Base-by-base conservation (phyloP, 2,113 vertebrate species). In the Romanogobio albipinnatus region DNA sequence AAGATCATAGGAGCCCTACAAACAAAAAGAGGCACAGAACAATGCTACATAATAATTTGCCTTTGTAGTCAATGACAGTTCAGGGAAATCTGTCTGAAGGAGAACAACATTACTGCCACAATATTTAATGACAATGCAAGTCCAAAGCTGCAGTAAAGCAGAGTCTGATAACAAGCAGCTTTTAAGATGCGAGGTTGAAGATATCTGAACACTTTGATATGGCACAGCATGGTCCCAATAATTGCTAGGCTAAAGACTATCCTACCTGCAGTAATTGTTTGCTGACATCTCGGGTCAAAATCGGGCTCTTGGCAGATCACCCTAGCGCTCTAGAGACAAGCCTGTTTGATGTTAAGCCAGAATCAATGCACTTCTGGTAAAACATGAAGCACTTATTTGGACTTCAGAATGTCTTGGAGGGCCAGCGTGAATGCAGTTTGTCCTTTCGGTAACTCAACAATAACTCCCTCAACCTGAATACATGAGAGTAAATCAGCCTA, bases 1-100 rank as follows among this genome's bases (percentile, higher is more conserved):
- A 81, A 88, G 85, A 84, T 88, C 90, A 90, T 89, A 92, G 88
- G 84, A 87, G 90, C 88, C 47, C 84, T 81, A 83, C 84, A 0
- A 9, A 86, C 71, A 88, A 89, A 93, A 90, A 87, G 66, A 91
- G 85, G 78, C 39, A 90, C 83, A 88, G 77, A 76, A 82, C 59
- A 83, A 88, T 78, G 87, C 66, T 39, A 19, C 76, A 51, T 71
- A 76, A 53, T 53, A 87, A 81, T 2, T 84, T 33, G 73, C 39
- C 70, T 71, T 86, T 68, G 45, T 58, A 77, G 14, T 83, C 24
- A 66, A 82, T 75, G 33, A 58, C 26, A 13, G 36, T 78, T 73
- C 17, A 58, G 81, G 22, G 10, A 64, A 58, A 39, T 49, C 22
- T 24, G 22, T 62, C 58, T 62, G 22, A 79, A 81, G 15, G 58